phyloP scores from a whole-genome alignment of 2,113 vertebrate genomes.

The Rhizomys pruinosus region DNA sequence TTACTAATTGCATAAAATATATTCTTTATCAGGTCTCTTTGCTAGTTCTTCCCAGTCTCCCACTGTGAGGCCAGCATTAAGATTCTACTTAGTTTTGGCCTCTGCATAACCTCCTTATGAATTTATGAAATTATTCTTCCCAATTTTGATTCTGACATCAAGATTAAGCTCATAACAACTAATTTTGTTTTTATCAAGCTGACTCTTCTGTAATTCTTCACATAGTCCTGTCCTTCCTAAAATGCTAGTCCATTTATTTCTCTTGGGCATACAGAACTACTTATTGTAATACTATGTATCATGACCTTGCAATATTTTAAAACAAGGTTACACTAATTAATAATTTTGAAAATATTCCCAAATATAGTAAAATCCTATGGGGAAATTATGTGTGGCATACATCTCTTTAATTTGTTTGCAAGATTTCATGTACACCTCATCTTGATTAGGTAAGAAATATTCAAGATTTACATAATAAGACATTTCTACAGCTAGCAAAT shows the following conservation, averaged over 20 bases:
- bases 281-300: not conserved
- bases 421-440: slow-evolving; percentile 22
- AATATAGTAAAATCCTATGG: not conserved
- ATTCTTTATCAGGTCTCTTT: not conserved
- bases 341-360: not conserved
- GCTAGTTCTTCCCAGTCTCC: not conserved
- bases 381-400: not conserved
- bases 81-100: not conserved
- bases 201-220: not conserved
- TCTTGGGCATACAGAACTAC: not conserved
- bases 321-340: slow-evolving; percentile 26
- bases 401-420: not conserved
- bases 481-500: not conserved
- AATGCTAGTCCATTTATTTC: not conserved
- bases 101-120: not conserved
- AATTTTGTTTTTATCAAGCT: slow-evolving; percentile 15
- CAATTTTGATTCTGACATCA: not conserved
- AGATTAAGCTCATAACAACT: not conserved
- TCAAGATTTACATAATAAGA: not conserved
- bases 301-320: slow-evolving; percentile 9
- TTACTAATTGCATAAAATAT: slow-evolving; percentile 36
- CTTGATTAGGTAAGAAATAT: not conserved
- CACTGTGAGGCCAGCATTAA: not conserved
- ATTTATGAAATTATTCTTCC: not conserved
- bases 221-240: not conserved